These are phyloP conservation scores for Anoplius nigerrimus DNA, from an alignment of 2,888 invertebrate species.

Conservation along the genomic window DNA sequence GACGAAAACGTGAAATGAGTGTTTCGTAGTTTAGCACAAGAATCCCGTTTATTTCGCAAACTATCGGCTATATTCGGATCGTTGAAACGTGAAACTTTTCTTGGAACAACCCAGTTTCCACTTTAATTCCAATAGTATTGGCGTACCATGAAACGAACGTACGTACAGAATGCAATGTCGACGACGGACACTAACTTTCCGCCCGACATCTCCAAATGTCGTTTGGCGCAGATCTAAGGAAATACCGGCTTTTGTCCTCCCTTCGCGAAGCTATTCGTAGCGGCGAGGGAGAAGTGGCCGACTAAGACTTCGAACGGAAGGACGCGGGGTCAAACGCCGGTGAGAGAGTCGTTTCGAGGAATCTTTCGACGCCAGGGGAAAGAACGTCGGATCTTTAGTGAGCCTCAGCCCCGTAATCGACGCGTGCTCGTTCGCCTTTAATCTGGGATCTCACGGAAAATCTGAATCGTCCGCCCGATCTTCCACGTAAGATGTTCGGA, in stretches of 20 bases:
- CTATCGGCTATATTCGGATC: too few species aligned
- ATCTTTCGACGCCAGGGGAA: slow-evolving; percentile 20
- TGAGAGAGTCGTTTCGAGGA: slow-evolving; percentile 28
- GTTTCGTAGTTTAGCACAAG: neutral
- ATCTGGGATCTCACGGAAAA: slow-evolving; percentile 40
- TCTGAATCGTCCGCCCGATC: slow-evolving; percentile 21
- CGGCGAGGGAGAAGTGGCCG: slow-evolving; percentile 34
- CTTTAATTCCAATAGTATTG: too few species aligned
- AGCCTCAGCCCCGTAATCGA: slow-evolving; percentile 33
- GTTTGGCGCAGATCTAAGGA: slow-evolving; percentile 38
- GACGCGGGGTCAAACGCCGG: slow-evolving; percentile 45
- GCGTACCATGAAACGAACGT: too few species aligned
- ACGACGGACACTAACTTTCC: slow-evolving; percentile 9
- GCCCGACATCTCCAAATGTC: slow-evolving; percentile 33
- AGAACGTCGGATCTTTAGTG: slow-evolving; percentile 28
- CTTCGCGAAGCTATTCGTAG: slow-evolving; percentile 36
- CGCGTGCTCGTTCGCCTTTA: slow-evolving; percentile 39
- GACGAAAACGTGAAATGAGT: neutral
- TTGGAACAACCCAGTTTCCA: too few species aligned
- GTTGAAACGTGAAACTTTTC: too few species aligned
- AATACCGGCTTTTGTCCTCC: slow-evolving; percentile 48
- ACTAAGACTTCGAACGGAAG: slow-evolving; percentile 36
- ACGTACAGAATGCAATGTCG: too few species aligned
- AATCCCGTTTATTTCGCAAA: too few species aligned
- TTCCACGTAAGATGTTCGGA: too few species aligned